A percentile compares a stretch with the other conserved stretches of the same genome.
Conservation (phyloP, 2,797 vertebrate genomes). For the Clamator glandarius region DNA sequence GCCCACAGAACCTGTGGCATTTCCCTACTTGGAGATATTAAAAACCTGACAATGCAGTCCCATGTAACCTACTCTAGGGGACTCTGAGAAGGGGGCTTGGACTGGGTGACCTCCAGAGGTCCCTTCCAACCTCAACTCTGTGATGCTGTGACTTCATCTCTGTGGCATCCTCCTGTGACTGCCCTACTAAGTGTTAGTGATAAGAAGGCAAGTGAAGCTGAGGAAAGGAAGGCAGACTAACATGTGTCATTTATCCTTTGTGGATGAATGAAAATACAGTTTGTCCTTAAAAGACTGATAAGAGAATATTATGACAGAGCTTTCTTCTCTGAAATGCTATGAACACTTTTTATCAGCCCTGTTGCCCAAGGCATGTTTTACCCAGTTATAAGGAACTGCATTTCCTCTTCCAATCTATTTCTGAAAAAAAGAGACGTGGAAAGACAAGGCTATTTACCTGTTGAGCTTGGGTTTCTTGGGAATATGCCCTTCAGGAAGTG, state of each 20-base stretch:
- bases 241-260: not conserved
- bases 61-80: not conserved
- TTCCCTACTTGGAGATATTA: not conserved
- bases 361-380: not conserved
- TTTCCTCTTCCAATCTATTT: not conserved
- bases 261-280: not conserved
- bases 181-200: not conserved
- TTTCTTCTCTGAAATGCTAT: not conserved
- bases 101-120: not conserved
- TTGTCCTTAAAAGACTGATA: not conserved
- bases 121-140: not conserved
- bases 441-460: conserved; percentile 81
- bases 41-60: not conserved
- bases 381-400: not conserved
- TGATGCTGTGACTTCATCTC: not conserved
- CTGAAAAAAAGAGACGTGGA: not conserved
- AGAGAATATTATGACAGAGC: not conserved
- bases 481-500: conserved; percentile 85
- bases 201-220: not conserved
- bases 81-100: not conserved
- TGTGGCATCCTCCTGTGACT: not conserved
- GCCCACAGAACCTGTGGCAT: not conserved
- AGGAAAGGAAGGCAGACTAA: not conserved
- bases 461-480: conserved; percentile 85
- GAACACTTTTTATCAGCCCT: not conserved